These are phyloP conservation scores for Xestia c-nigrum DNA, from an alignment of 2,888 invertebrate genomes.

Conservation along the genomic window DNA sequence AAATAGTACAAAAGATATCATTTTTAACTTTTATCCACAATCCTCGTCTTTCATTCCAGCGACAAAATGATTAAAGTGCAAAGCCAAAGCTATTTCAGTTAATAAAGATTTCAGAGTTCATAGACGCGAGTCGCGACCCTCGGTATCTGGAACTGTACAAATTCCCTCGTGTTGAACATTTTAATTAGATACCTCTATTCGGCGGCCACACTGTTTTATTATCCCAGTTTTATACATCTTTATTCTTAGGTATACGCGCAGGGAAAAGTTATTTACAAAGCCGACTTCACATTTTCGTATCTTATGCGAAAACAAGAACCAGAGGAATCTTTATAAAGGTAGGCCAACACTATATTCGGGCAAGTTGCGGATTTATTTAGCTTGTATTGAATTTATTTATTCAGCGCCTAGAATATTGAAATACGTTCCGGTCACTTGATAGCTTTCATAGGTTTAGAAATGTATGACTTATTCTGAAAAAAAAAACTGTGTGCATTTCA, in stretches of 20 bases:
- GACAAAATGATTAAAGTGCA: conserved; percentile 42
- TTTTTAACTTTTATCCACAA: conserved; percentile 23
- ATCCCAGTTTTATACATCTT: conserved; percentile 53
- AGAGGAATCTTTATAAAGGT: conserved; percentile 59
- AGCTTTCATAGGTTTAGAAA: conserved; percentile 35
- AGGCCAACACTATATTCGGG: conserved; percentile 50
- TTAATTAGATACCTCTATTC: conserved; percentile 59
- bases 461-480: conserved; percentile 42
- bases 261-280: conserved; percentile 68
- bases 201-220: conserved; percentile 64
- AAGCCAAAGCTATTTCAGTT: conserved; percentile 50
- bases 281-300: conserved; percentile 61
- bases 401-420: conserved; percentile 63
- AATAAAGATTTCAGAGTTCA: conserved; percentile 46
- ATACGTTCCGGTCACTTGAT: conserved; percentile 53
- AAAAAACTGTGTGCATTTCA: not conserved
- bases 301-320: conserved; percentile 67
- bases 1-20: conserved; percentile 32
- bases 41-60: conserved; percentile 25
- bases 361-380: conserved; percentile 62
- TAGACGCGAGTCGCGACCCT: conserved; percentile 31
- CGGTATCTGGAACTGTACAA: conserved; percentile 37
- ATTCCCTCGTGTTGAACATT: conserved; percentile 41
- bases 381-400: conserved; percentile 67
- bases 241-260: conserved; percentile 59